These are phyloP conservation scores for Chelon auratus DNA, from an alignment of 2,797 vertebrate genomes.

Conservation along the genomic window DNA sequence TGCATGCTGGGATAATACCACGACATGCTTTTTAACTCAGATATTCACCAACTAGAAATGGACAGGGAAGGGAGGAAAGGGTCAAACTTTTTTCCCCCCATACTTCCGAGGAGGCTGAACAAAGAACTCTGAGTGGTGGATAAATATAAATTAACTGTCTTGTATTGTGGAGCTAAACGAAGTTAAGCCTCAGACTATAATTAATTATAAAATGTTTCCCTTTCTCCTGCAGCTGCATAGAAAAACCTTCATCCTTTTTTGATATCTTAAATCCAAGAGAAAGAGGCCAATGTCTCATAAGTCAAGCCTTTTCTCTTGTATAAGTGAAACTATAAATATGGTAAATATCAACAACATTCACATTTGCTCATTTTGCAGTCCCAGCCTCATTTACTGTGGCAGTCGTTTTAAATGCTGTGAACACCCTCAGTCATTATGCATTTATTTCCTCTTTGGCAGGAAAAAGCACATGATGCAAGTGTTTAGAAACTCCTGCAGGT, in stretches of 20 bases:
- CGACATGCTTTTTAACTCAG: constrained; percentile 6
- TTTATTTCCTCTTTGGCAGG: neutral
- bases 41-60: neutral
- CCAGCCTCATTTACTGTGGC: neutral
- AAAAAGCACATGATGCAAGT: neutral
- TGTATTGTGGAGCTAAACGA: neutral
- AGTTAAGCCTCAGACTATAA: neutral
- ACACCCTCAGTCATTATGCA: neutral
- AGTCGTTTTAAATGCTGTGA: neutral
- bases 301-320: too few species aligned
- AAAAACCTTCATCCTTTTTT: neutral
- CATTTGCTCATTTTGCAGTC: neutral
- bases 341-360: too few species aligned
- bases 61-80: neutral
- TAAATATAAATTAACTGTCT: neutral
- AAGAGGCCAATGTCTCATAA: too few species aligned
- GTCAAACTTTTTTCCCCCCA: neutral
- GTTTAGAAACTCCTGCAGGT: neutral
- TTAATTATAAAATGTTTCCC: neutral
- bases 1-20: neutral
- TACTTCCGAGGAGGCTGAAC: neutral
- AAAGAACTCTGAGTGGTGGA: neutral
- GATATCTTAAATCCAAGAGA: neutral
- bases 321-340: too few species aligned
- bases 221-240: neutral